These are phyloP conservation scores for Danaus chrysippus DNA, from an alignment of 2,888 invertebrate species.

Conservation along the genomic window DNA sequence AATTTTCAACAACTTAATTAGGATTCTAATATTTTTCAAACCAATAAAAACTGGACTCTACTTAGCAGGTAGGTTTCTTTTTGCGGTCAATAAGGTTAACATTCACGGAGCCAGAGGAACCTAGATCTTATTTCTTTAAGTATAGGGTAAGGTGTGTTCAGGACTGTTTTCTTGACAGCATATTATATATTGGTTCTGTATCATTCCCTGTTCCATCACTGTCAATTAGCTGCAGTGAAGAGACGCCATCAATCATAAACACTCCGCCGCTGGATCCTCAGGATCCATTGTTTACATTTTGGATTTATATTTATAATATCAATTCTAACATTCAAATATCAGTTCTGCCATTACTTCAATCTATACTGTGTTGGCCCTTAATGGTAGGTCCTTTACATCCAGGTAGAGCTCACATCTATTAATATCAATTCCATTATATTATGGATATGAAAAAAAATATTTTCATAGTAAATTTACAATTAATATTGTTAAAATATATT, in stretches of 20 bases:
- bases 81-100: background rate
- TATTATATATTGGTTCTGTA: slow-evolving; percentile 44
- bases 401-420: too few relatives aligned
- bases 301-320: slow-evolving; percentile 27
- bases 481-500: too few relatives aligned
- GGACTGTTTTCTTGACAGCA: slow-evolving; percentile 32
- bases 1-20: slow-evolving; percentile 35
- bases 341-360: too few relatives aligned
- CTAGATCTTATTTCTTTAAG: slow-evolving; percentile 13
- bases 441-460: too few relatives aligned
- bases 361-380: too few relatives aligned
- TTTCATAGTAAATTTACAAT: too few relatives aligned
- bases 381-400: too few relatives aligned
- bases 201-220: slow-evolving; percentile 72
- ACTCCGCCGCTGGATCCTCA: slow-evolving; percentile 50
- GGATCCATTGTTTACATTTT: slow-evolving; percentile 50
- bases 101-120: background rate
- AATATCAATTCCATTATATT: too few relatives aligned
- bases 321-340: background rate
- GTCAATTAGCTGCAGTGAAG: slow-evolving; percentile 75
- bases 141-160: slow-evolving; percentile 16
- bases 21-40: slow-evolving; percentile 26
- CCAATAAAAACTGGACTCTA: slow-evolving; percentile 29
- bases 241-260: slow-evolving; percentile 72
- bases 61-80: slow-evolving; percentile 25